Evolutionary conservation across 2,797 vertebrate species (phyloP).

Genomic region (Naso thynnoides): DNA sequence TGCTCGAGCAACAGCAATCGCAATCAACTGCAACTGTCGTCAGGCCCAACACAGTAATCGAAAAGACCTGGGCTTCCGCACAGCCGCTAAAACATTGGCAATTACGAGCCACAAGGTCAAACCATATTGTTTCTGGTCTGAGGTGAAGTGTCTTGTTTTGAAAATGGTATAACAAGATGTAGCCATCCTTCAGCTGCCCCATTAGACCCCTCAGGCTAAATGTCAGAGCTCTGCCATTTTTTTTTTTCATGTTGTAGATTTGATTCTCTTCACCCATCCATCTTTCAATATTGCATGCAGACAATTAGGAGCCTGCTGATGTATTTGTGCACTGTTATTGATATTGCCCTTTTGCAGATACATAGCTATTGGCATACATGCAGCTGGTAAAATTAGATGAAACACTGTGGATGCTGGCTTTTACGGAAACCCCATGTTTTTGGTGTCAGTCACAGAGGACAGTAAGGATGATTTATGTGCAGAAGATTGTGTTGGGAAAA

Average conservation of each 20-base stretch:
- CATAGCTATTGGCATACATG: slow-evolving; percentile 47
- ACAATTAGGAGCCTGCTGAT: slow-evolving; percentile 73
- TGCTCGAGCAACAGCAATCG: slow-evolving; percentile 64
- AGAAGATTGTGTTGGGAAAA: slow-evolving; percentile 20
- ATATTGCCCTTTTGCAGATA: slow-evolving; percentile 68
- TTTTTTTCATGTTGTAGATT: slow-evolving; percentile 45
- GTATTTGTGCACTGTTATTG: slow-evolving; percentile 62
- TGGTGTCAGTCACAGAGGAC: slow-evolving; percentile 33
- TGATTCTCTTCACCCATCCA: slow-evolving; percentile 62
- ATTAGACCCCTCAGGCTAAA: slow-evolving; percentile 72
- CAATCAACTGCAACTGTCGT: slow-evolving; percentile 69
- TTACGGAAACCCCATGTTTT: slow-evolving; percentile 44
- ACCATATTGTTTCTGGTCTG: slow-evolving; percentile 59
- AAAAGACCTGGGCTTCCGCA: slow-evolving; percentile 52
- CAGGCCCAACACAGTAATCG: slow-evolving; percentile 62
- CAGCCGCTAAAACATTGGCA: slow-evolving; percentile 61
- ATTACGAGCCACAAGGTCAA: slow-evolving; percentile 77
- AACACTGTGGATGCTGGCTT: slow-evolving; percentile 38
- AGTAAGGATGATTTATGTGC: slow-evolving; percentile 43
- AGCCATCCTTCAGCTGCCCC: slow-evolving; percentile 56
- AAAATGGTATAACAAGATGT: slow-evolving; percentile 68
- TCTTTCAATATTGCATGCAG: slow-evolving; percentile 63
- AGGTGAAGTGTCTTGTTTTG: slow-evolving; percentile 72
- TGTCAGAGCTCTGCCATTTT: slow-evolving; percentile 63
- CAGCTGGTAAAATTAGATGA: slow-evolving; percentile 44